Percentiles rank a stretch among this genome's conserved stretches.
phyloP scores from a whole-genome alignment of 2,113 vertebrate species.

The Prionailurus bengalensis region DNA sequence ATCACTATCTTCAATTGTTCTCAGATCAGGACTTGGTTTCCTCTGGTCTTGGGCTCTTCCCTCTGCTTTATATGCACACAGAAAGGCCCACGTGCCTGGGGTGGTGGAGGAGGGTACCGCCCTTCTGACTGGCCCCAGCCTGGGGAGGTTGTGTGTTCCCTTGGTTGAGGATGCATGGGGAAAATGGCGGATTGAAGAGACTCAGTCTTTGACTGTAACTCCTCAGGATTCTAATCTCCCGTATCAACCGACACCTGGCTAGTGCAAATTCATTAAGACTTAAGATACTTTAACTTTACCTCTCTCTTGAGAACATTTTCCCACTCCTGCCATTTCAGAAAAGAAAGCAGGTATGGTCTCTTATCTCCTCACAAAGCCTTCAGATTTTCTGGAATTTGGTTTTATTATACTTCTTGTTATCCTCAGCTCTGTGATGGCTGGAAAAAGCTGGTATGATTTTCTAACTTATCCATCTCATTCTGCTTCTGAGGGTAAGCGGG shows the following conservation, averaged over 20 bases:
- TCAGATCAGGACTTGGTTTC: background rate
- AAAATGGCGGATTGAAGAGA: background rate
- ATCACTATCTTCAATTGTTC: background rate
- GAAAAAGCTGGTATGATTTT: background rate
- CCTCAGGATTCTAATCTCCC: background rate
- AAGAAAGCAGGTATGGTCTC: background rate
- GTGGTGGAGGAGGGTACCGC: too few species aligned
- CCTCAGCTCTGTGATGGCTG: background rate
- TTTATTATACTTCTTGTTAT: background rate
- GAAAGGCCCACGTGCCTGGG: fast-evolving
- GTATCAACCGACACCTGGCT: background rate
- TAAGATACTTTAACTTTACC: background rate
- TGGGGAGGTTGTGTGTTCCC: fast-evolving
- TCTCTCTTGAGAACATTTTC: background rate
- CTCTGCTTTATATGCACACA: fast-evolving
- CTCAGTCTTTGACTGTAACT: background rate
- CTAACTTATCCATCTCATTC: background rate
- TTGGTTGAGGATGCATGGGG: background rate
- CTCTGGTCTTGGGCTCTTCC: background rate
- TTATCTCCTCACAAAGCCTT: background rate
- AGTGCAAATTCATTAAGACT: background rate
- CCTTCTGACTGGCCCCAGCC: background rate
- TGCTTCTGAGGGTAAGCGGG: background rate
- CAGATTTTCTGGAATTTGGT: background rate
- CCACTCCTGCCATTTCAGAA: background rate